A percentile compares a stretch with the other conserved stretches of the same genome.
These are phyloP conservation scores for Styela plicata DNA, from an alignment of 23 tunicate genomes.

Conservation along the genomic window DNA sequence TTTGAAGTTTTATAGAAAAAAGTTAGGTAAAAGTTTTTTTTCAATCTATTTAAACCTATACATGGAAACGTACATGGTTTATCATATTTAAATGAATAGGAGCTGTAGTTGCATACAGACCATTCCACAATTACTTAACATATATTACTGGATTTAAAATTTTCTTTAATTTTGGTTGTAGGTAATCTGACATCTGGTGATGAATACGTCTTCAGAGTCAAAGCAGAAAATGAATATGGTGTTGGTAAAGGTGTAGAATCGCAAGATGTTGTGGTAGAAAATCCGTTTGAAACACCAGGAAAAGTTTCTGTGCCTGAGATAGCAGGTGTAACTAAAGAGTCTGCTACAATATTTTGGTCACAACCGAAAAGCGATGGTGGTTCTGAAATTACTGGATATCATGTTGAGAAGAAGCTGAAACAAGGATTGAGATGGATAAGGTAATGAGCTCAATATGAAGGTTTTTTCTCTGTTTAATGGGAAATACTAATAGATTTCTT, in stretches of 20 bases:
- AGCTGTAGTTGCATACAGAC: too few relatives aligned
- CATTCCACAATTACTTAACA: too few relatives aligned
- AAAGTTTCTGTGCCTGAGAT: constrained; percentile 47
- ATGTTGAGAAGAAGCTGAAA: constrained; percentile 69
- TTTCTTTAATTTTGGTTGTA: not conserved
- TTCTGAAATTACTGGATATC: constrained; percentile 66
- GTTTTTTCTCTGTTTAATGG: too few relatives aligned
- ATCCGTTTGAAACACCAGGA: constrained; percentile 68
- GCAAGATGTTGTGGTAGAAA: constrained; percentile 48
- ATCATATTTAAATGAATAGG: too few relatives aligned
- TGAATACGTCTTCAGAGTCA: constrained; percentile 93
- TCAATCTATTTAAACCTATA: too few relatives aligned
- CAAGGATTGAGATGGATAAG: constrained; percentile 64
- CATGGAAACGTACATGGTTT: too few relatives aligned
- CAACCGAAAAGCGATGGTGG: constrained; percentile 90
- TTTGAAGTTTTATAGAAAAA: not conserved
- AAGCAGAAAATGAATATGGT: constrained; percentile 94
- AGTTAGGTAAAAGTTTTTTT: too few relatives aligned
- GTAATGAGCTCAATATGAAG: not conserved
- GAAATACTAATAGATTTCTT: not conserved
- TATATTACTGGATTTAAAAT: constrained; percentile 1
- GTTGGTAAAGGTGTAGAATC: constrained; percentile 77
- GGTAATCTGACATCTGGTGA: constrained; percentile 56
- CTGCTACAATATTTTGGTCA: constrained; percentile 71
- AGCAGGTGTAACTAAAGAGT: constrained; percentile 54